Evolutionary conservation across 2,888 invertebrate genomes (phyloP), one percentile per base, ranked within the genome.

Genomic region (Eupithecia tripunctaria): DNA sequence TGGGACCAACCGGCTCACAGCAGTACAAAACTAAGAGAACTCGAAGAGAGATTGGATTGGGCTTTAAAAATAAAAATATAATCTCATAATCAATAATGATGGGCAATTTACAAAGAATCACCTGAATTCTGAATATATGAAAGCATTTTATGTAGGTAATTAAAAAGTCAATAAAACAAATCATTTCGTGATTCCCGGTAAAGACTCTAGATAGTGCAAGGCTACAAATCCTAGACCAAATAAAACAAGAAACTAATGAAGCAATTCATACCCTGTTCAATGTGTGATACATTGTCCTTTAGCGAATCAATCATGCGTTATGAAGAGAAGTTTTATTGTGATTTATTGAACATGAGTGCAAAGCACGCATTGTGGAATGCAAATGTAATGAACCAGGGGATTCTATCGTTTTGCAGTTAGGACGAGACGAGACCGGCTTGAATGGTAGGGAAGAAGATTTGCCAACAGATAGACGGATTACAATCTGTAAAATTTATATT

Each of bases 321-420:
- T 73, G 71, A 73, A 73, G 67, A 70, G 71, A 71, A 66, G 63
- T 72, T 64, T 70, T 73, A 71, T 70, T 76, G 71, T 73, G 68
- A 76, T 71, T 63, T 73, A 76, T 76, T 68, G 67, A 73, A 47
- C 29, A n/a, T n/a, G n/a, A n/a, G n/a, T n/a, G n/a, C 38, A 62
- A 66, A 47, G 36, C 47, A 67, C 56, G 68, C 67, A 29, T 71
- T 72, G 56, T 62, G 29, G 62, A 71, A 63, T 59, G 36, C 47
- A 47, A 66, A 68, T 47, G 47, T 62, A 59, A 51, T 47, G 21
- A n/a, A 47, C 41, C 1, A n/a, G n/a, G 64, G 15, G 29, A 29
- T 60, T 60, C 2, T 38, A 25, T 64, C 38, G 21, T 15, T 12
- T 32, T 64, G 32, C 38, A 64, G 38, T 10, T 63, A 36, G 6